These are phyloP conservation scores for Pangasius mekongensis DNA, from an alignment of 2,797 vertebrate genomes.

Conservation along the genomic window DNA sequence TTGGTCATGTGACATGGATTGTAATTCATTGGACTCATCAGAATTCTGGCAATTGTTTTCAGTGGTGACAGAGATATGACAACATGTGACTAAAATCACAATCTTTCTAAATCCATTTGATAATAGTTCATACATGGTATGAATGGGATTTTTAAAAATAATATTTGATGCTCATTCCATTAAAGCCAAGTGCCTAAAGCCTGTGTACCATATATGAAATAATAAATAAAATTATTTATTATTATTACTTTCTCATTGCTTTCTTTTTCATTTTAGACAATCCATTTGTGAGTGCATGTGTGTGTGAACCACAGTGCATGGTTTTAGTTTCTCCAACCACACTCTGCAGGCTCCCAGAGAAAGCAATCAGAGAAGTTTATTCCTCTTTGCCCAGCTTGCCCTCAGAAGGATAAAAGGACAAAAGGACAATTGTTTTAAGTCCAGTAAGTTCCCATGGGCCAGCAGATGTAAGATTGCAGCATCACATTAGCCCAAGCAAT, in stretches of 20 bases:
- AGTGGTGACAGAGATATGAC: neutral
- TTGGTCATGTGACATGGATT: neutral
- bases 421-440: slow-evolving; percentile 17
- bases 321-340: slow-evolving; percentile 1
- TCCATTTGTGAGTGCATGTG: neutral
- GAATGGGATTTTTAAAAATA: neutral
- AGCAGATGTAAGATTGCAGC: slow-evolving; percentile 17
- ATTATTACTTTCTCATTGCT: neutral
- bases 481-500: slow-evolving; percentile 30
- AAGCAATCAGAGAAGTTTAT: slow-evolving; percentile 33
- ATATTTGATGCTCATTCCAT: neutral
- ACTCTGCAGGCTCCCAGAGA: slow-evolving; percentile 14
- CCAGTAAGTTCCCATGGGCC: slow-evolving; percentile 4
- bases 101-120: neutral
- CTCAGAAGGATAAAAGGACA: slow-evolving; percentile 27
- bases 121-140: neutral
- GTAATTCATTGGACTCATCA: neutral
- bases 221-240: neutral
- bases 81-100: neutral
- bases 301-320: neutral
- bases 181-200: neutral
- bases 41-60: neutral
- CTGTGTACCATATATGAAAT: neutral
- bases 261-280: slow-evolving; percentile 27
- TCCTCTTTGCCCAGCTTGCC: slow-evolving; percentile 5